These are phyloP conservation scores for Megalops atlanticus DNA, from an alignment of 2,113 vertebrate genomes.

Conservation along the genomic window DNA sequence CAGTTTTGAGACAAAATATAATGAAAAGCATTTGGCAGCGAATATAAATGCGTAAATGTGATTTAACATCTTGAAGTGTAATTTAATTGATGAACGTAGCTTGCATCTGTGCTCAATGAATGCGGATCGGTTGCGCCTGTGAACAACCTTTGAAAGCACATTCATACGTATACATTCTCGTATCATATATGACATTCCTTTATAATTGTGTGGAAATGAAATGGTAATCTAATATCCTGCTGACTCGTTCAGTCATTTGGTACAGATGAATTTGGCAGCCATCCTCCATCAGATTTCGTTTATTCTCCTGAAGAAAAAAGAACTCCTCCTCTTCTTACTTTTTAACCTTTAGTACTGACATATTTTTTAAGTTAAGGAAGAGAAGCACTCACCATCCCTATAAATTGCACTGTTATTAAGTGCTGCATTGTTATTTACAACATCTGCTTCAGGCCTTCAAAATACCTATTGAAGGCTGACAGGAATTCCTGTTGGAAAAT, in stretches of 20 bases:
- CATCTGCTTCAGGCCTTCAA: too few species aligned
- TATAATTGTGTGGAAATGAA: constrained; percentile 48
- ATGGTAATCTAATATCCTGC: constrained; percentile 55
- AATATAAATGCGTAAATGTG: not conserved
- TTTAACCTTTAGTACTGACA: too few species aligned
- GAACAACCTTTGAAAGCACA: constrained; percentile 7
- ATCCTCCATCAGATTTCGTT: constrained; percentile 5
- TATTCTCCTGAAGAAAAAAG: not conserved
- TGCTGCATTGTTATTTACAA: too few species aligned
- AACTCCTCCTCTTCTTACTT: too few species aligned
- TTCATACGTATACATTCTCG: constrained; percentile 36
- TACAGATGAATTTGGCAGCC: constrained; percentile 12
- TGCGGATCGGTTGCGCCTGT: not conserved
- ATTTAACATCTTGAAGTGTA: not conserved
- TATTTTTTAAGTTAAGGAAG: too few species aligned
- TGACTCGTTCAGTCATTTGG: constrained; percentile 36
- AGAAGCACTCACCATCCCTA: too few species aligned
- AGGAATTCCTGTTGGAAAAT: too few species aligned
- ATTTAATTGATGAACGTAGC: not conserved
- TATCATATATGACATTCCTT: constrained; percentile 42
- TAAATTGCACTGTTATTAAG: too few species aligned
- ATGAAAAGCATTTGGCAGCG: too few species aligned
- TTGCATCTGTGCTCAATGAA: not conserved
- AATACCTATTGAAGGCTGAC: too few species aligned
- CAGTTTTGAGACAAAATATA: too few species aligned